Evolutionary conservation across 2,888 invertebrate genomes (phyloP), one percentile per base, ranked within the genome.

Genomic region (Bibio marci): DNA sequence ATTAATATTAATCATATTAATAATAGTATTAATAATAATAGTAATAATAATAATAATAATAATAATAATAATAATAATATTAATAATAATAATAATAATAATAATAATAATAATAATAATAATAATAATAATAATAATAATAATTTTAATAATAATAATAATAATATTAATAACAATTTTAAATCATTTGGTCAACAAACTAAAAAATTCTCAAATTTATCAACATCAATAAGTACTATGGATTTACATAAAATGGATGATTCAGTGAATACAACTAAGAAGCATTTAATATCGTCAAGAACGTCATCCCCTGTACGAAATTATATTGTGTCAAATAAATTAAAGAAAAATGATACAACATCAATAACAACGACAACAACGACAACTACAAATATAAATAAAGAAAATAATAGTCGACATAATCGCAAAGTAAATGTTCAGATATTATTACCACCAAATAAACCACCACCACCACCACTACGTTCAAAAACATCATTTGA

Each of bases 401-500:
- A 61, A 18, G 38, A 38, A 31, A 38, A 11, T 10, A 38, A 38
- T 32, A 22, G 18, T 4, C 30, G 38, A 12, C 33, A 33, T 7
- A 38, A 38, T 33, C 30, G 33, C 4, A 38, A 33, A 19, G 15
- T 38, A 22, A 56, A 52, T 17, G 59, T 61, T 41, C 60, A 62
- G 50, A 56, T 62, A 33, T 52, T 59, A 5, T 58, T 59, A 5
- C 38, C 33, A 27, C 38, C 38, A 13, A 18, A 17, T 12, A 62
- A 62, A 7, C 62, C 54, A 44, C 54, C 59, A 44, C 54, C 59
- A 13, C 54, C 55, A 38, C 54, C 59, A 13, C 54, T 55, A 38
- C 50, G 62, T 46, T 61, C 62, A 15, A 59, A 57, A 41, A 62
- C 62, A 27, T 55, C 59, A 4, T 42, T 62, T 37, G 62, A 62